Conservation (phyloP, 1,140 invertebrate species). For the Amphibalanus amphitrite region DNA sequence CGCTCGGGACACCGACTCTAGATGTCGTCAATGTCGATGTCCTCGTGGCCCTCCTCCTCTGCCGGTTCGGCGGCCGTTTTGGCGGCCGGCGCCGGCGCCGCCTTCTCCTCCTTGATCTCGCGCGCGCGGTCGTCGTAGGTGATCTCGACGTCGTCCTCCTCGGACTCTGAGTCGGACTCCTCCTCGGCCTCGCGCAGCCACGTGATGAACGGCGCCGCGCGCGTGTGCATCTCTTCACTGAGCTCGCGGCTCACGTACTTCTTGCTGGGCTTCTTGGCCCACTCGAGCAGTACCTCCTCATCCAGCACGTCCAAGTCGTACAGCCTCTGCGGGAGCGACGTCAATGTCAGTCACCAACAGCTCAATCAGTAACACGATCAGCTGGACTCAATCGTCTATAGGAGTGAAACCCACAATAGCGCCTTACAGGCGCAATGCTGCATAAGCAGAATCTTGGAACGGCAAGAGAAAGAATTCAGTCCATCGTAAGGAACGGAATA, state of each 20-base stretch:
- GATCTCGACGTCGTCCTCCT: slow-evolving; percentile 56
- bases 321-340: slow-evolving; percentile 39
- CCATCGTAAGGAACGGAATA: too few species aligned
- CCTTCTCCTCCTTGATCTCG: slow-evolving; percentile 48
- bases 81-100: slow-evolving; percentile 24
- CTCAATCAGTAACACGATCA: too few species aligned
- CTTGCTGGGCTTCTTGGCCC: slow-evolving; percentile 81
- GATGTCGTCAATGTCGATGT: slow-evolving; percentile 80
- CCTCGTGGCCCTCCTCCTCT: slow-evolving; percentile 42
- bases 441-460: too few species aligned
- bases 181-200: slow-evolving; percentile 96
- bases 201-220: slow-evolving; percentile 81
- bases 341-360: too few species aligned
- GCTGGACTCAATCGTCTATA: too few species aligned
- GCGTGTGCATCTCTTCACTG: slow-evolving; percentile 75
- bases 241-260: slow-evolving; percentile 86
- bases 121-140: slow-evolving; percentile 73
- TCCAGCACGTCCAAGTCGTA: slow-evolving; percentile 92
- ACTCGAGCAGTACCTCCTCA: slow-evolving; percentile 83
- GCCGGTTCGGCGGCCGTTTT: slow-evolving; percentile 30
- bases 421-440: too few species aligned
- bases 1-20: slow-evolving; percentile 30
- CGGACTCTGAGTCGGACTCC: slow-evolving; percentile 54
- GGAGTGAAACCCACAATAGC: too few species aligned
- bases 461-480: too few species aligned